Evolutionary conservation across 2,797 vertebrate species (phyloP).

Genomic region (Brotogeris chrysoptera): DNA sequence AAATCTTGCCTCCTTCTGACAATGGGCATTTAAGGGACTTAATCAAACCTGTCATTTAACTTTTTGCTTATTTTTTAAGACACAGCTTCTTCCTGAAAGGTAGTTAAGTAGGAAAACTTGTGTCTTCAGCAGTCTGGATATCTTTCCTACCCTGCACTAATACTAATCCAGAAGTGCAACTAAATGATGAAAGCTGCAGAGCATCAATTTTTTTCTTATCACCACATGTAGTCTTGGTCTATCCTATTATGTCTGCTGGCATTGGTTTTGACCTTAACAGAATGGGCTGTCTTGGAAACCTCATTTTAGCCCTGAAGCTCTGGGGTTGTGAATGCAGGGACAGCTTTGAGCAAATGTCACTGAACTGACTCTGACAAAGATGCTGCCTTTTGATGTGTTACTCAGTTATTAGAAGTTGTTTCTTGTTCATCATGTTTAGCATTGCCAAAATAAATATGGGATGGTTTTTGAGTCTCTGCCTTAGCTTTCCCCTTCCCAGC

Average conservation of each 20-base stretch:
- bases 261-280: neutral
- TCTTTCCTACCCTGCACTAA: neutral
- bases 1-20: accelerated
- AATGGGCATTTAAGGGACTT: neutral
- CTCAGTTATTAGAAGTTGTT: neutral
- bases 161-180: neutral
- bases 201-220: neutral
- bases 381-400: neutral
- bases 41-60: neutral
- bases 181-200: neutral
- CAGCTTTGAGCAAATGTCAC: neutral
- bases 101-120: neutral
- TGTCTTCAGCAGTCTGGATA: neutral
- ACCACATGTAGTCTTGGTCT: neutral
- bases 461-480: neutral
- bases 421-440: neutral
- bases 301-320: neutral
- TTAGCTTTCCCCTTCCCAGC: neutral
- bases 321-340: neutral
- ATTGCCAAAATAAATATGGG: neutral
- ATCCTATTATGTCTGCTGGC: neutral
- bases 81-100: neutral
- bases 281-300: neutral
- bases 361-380: neutral
- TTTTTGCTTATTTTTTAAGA: neutral